These are phyloP conservation scores for Drosophila rubida DNA, from an alignment of 2,888 invertebrate genomes.

Conservation along the genomic window DNA sequence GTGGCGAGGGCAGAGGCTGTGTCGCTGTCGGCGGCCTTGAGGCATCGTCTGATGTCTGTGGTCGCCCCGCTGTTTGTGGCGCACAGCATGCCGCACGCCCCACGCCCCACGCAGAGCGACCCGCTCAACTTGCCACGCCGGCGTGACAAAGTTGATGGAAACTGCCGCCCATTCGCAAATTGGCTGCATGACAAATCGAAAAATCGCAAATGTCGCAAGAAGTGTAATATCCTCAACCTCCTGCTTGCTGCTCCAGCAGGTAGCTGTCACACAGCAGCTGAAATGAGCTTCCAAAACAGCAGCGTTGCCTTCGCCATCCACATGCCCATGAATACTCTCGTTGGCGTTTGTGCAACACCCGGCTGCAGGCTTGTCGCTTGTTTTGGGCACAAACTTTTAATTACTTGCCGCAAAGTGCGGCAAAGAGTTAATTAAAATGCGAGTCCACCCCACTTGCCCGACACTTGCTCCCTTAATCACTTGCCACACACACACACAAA, in stretches of 20 bases:
- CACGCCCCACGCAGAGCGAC: slow-evolving; percentile 34
- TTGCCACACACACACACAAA: slow-evolving; percentile 2
- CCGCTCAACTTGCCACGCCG: slow-evolving; percentile 10
- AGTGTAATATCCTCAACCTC: neutral
- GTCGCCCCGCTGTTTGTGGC: slow-evolving; percentile 31
- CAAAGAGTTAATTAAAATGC: slow-evolving; percentile 28
- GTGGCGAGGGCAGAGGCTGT: neutral
- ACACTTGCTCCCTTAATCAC: neutral
- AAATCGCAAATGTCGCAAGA: neutral
- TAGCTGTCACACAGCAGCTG: too few relatives aligned
- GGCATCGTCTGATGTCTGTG: slow-evolving; percentile 33
- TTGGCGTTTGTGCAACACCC: slow-evolving; percentile 12
- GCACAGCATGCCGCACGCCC: slow-evolving; percentile 47
- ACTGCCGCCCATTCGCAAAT: slow-evolving; percentile 36
- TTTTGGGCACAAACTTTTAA: slow-evolving; percentile 22
- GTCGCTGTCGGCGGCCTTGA: slow-evolving; percentile 55
- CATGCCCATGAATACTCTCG: neutral
- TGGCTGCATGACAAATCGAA: slow-evolving; percentile 23
- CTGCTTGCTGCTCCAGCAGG: too few relatives aligned
- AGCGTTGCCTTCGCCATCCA: too few relatives aligned
- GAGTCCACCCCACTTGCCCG: neutral
- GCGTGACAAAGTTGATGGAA: slow-evolving; percentile 29
- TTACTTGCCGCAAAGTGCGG: slow-evolving; percentile 12
- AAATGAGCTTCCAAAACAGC: slow-evolving; percentile 8
- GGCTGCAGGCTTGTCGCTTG: slow-evolving; percentile 15